A percentile compares a stretch with the other conserved stretches of the same genome.
phyloP scores from a whole-genome alignment of 2,888 invertebrate genomes.

The Agrochola lychnidis region DNA sequence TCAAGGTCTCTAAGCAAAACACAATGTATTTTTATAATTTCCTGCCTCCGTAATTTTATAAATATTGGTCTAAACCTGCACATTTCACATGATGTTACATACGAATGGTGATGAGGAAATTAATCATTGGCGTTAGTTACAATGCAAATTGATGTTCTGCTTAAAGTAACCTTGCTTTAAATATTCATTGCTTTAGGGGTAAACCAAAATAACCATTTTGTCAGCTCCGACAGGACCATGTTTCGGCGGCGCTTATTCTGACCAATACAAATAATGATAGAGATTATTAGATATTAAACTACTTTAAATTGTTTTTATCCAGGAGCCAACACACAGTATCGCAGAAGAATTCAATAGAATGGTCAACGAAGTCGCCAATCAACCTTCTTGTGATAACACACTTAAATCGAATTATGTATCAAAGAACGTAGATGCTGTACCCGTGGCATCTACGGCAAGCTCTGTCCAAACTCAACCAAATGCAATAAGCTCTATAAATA shows the following conservation, averaged over 20 bases:
- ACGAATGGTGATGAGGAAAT: neutral
- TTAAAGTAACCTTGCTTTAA: neutral
- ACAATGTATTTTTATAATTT: neutral
- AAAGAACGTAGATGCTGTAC: slow-evolving; percentile 79
- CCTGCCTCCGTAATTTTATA: neutral
- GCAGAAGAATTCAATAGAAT: slow-evolving; percentile 88
- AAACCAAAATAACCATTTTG: neutral
- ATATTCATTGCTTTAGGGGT: slow-evolving; percentile 23
- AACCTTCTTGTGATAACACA: slow-evolving; percentile 80
- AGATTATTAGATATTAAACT: slow-evolving; percentile 26
- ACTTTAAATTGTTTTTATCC: slow-evolving; percentile 42
- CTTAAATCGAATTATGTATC: slow-evolving; percentile 78
- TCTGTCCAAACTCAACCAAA: slow-evolving; percentile 82
- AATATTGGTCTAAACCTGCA: neutral
- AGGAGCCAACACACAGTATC: slow-evolving; percentile 83
- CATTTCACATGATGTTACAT: neutral
- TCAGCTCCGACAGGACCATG: neutral
- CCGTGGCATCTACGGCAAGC: slow-evolving; percentile 75
- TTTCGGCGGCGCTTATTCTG: neutral
- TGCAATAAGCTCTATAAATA: slow-evolving; percentile 85
- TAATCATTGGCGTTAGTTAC: neutral
- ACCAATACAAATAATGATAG: neutral
- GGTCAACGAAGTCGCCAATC: slow-evolving; percentile 86
- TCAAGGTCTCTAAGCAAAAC: neutral
- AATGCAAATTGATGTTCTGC: slow-evolving; percentile 4